A percentile compares a stretch with the other conserved stretches of the same genome.
Evolutionary conservation across 2,888 invertebrate genomes (phyloP).

Genomic region (Hyalella azteca): DNA sequence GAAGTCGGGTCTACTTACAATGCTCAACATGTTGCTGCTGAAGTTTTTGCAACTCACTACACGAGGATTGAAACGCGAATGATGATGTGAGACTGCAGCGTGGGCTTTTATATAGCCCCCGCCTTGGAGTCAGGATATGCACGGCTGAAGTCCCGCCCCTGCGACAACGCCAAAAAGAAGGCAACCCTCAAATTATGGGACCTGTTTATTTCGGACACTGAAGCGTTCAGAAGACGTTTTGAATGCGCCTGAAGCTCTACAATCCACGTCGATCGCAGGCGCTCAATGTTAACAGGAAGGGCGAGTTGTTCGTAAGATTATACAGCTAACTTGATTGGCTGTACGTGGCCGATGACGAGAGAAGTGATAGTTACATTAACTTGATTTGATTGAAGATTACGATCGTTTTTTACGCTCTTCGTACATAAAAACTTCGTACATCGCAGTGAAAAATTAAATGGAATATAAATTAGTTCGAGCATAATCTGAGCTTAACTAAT

Average conservation of each 20-base stretch:
- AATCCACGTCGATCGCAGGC: neutral
- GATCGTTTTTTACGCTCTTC: too few species aligned
- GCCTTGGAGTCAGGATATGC: neutral
- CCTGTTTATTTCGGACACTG: neutral
- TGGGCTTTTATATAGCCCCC: neutral
- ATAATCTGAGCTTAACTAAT: too few species aligned
- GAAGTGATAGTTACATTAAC: too few species aligned
- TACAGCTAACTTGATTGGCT: too few species aligned
- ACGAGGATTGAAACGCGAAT: slow-evolving; percentile 14
- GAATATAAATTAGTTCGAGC: too few species aligned
- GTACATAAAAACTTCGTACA: too few species aligned
- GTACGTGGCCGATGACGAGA: too few species aligned
- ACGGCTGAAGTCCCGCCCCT: neutral
- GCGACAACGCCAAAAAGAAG: neutral
- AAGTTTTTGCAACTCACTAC: slow-evolving; percentile 1
- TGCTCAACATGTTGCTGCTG: slow-evolving; percentile 23
- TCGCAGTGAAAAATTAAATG: too few species aligned
- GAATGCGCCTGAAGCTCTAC: neutral
- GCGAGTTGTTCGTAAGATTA: too few species aligned
- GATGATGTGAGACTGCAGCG: neutral
- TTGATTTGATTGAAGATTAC: too few species aligned
- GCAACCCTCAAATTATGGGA: neutral
- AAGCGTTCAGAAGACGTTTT: neutral
- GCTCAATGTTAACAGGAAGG: slow-evolving; percentile 1
- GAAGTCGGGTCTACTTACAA: neutral